These are phyloP conservation scores for Cosmia trapezina DNA, from an alignment of 2,888 invertebrate genomes.

Conservation along the genomic window DNA sequence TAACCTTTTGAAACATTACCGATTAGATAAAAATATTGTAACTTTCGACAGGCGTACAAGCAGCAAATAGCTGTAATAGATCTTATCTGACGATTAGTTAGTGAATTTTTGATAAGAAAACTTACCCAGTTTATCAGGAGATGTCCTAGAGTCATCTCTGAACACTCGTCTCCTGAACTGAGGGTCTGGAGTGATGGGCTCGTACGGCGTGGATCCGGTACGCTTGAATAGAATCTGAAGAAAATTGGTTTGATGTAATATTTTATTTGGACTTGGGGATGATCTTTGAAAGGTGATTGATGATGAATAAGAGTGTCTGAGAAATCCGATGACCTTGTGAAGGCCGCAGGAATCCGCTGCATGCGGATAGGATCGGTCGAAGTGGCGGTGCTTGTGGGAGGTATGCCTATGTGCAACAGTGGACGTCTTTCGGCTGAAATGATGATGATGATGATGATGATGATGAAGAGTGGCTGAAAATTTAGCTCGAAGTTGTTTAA, in stretches of 20 bases:
- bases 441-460: no score
- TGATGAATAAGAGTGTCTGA: not conserved
- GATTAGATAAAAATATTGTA: no score
- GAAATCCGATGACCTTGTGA: no score
- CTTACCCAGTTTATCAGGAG: constrained; percentile 89
- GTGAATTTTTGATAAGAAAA: not conserved
- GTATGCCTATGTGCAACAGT: no score
- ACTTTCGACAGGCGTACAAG: no score
- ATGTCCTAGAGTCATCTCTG: constrained; percentile 87
- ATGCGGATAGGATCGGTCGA: no score
- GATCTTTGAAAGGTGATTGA: not conserved
- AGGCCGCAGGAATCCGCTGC: no score
- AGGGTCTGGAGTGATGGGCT: constrained; percentile 91
- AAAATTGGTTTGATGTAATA: not conserved
- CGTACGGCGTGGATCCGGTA: constrained; percentile 85
- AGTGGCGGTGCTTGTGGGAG: no score
- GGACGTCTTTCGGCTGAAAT: no score
- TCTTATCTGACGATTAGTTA: not conserved
- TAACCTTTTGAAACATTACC: not conserved
- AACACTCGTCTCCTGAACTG: constrained; percentile 92
- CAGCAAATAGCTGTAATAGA: no score
- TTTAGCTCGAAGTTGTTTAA: no score
- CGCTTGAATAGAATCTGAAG: constrained; percentile 85
- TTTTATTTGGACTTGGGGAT: not conserved
- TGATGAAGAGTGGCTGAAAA: no score